Evolutionary conservation across 2,797 vertebrate genomes (phyloP), one percentile per base, ranked within the genome.

Genomic region (Macropodus opercularis): DNA sequence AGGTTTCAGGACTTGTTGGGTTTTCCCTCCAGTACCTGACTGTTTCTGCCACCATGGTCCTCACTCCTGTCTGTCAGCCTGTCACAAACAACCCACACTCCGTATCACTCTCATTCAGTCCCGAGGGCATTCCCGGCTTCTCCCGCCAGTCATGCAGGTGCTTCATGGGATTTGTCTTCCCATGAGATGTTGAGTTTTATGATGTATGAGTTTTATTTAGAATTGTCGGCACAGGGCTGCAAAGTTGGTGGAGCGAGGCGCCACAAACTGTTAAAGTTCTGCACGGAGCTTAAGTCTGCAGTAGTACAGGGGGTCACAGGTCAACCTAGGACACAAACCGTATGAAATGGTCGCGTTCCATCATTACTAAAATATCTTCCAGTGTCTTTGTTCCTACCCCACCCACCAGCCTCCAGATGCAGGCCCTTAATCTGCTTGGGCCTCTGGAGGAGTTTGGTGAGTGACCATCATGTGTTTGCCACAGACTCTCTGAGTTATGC

Each of bases 391-490:
- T 38, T 24, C 38, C 18, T 11, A 18, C 4, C 49, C 59, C 63
- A n/a, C 50, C 67, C 58, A 52, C 54, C 26, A 21, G 5, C 8
- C 18, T 50, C 60, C 68, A 75, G 77, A 70, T 80, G 77, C 57
- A 36, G 35, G 4, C 46, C 4, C 40, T 69, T 36, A 22, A 53
- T 49, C 63, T 32, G 43, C 50, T 52, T 48, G n/a, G 51, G 50
- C 31, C 24, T 44, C 24, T 9, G 0, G 41, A n/a, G 17, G 3
- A 18, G 3, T 34, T 61, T 48, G 22, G 26, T 6, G 14, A 71
- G 26, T 5, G 6, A 38, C 56, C 19, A 13, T 21, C 26, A 42
- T 11, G 7, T n/a, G 29, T 41, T 38, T 38, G 6, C 22, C 12
- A 17, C 8, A 8, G 11, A 2, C 23, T 49, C 27, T 7, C 43